Conservation (phyloP, 2,113 vertebrate genomes). For the Lonchura striata region DNA sequence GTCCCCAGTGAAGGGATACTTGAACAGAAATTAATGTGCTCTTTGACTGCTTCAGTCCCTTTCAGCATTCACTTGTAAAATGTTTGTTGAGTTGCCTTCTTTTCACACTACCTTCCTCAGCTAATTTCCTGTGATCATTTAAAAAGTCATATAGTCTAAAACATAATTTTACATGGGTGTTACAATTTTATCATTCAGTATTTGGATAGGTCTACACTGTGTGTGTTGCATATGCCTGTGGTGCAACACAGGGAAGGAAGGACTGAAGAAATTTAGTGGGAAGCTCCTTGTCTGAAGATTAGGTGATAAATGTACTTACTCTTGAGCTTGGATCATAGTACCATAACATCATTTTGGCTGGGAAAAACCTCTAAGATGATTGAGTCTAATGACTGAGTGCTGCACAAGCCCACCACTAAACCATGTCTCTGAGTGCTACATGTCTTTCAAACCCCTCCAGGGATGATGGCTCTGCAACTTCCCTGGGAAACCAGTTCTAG, state of each 20-base stretch:
- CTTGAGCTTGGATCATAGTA: background rate
- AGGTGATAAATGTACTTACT: background rate
- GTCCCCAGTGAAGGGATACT: background rate
- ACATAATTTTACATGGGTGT: accelerated
- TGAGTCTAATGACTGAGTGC: background rate
- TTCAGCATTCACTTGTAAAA: background rate
- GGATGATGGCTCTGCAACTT: background rate
- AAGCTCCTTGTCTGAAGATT: background rate
- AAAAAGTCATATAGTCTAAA: background rate
- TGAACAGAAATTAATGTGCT: background rate
- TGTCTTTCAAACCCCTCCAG: background rate
- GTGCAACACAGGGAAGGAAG: background rate
- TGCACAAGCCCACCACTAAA: background rate
- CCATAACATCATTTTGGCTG: background rate
- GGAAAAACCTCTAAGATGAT: background rate
- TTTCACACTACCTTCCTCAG: background rate
- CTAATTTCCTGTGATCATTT: background rate
- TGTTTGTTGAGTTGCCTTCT: background rate
- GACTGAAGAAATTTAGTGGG: background rate
- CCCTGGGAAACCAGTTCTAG: background rate
- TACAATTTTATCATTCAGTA: background rate
- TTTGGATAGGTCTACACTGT: background rate
- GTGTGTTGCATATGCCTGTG: accelerated
- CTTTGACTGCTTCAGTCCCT: accelerated
- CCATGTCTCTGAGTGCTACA: too few relatives aligned